Base-by-base conservation (phyloP, 2,797 vertebrate species). In the Enteromius viviparus region DNA sequence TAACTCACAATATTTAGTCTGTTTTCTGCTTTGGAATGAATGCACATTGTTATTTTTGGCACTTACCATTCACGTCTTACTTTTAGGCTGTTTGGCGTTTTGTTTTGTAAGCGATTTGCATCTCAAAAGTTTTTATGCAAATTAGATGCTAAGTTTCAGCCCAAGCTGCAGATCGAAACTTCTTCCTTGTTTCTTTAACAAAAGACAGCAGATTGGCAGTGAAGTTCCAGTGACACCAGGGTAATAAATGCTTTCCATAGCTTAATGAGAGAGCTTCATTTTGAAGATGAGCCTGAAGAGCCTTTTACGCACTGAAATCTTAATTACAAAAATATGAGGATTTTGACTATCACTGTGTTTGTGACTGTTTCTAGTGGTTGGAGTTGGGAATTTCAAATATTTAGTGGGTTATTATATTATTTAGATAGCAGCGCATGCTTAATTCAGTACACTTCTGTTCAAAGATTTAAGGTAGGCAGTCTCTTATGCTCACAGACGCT, bases 61-160 rank as follows among this genome's bases (percentile, higher is more conserved):
- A 26, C 14, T 66, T 42, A 6, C 53, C 26, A 49, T 14, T 51
- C 45, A 75, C 9, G 1, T 45, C 64, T 47, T 49, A 47, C 34
- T 69, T 76, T 58, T 29, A 19, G 62, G 26, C 51, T 83, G 51
- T 83, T 76, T 77, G 65, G 23, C 14, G 21, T 45, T 60, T 70
- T 60, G 74, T 77, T 69, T 77, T 47, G 37, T 32, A 17, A 60
- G 29, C 4, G 11, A 83, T 83, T 83, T 83, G 75, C 81, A 77
- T 83, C 37, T 83, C 81, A 77, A 70, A 69, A 68, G 53, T 77
- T 15, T 70, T 66, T 62, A 83, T 77, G 81, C 37, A 83, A 83
- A 83, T 77, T 5, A 47, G 60, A 68, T 55, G 62, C 47, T 15
- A 49, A 74, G 37, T 83, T 60, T 83, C 72, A 53, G 34, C 49